A percentile compares a stretch with the other conserved stretches of the same genome.
Conservation (phyloP, 2,888 invertebrate species). For the Netelia melanura region DNA sequence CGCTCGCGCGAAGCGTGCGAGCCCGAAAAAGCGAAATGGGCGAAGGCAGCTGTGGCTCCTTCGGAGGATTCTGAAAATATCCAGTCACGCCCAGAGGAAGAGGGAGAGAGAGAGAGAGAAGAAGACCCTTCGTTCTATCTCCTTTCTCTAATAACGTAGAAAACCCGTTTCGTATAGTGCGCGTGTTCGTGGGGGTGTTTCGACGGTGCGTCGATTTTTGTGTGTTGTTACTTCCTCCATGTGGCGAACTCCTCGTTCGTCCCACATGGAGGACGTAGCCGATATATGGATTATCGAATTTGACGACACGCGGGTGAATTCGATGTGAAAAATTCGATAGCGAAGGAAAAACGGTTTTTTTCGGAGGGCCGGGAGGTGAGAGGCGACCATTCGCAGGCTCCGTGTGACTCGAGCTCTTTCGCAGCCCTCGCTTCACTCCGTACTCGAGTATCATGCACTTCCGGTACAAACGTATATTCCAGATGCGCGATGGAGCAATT, state of each 20-base stretch:
- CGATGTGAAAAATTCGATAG: background rate
- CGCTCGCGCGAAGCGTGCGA: background rate
- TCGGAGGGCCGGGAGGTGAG: background rate
- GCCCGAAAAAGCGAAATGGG: conserved; percentile 30
- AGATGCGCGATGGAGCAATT: conserved; percentile 72
- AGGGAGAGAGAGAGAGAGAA: background rate
- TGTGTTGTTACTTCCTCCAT: conserved; percentile 26
- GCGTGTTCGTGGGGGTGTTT: conserved; percentile 73
- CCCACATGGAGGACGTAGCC: background rate
- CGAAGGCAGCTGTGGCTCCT: conserved; percentile 69
- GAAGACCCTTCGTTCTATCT: conserved; percentile 24
- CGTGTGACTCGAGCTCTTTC: conserved; percentile 5
- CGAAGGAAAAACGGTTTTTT: conserved; percentile 1
- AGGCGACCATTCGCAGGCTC: background rate
- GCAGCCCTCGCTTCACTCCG: conserved; percentile 14
- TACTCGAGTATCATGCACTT: conserved; percentile 55
- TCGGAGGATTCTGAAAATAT: conserved; percentile 69
- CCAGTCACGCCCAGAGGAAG: conserved; percentile 67
- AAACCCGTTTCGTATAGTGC: conserved; percentile 57
- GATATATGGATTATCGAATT: conserved; percentile 6
- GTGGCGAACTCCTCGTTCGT: background rate
- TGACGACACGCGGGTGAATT: background rate
- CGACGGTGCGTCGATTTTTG: conserved; percentile 64
- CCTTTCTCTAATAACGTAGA: conserved; percentile 36
- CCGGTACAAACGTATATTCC: conserved; percentile 56